phyloP scores from a whole-genome alignment of 2,113 vertebrate genomes.

The Recurvirostra avosetta region DNA sequence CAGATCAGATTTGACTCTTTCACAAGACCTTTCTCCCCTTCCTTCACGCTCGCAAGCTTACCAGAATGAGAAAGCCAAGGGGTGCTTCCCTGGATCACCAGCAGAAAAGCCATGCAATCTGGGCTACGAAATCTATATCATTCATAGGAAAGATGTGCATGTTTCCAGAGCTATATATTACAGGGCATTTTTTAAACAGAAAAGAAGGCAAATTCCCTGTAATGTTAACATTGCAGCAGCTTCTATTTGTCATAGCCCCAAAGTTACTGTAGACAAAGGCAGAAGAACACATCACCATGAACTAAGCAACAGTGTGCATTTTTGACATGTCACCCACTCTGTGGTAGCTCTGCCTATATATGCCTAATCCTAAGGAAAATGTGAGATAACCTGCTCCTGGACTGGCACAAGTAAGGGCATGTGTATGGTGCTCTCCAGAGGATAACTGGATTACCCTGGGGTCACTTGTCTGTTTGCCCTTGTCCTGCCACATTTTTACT shows the following conservation, averaged over 20 bases:
- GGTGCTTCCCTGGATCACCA: neutral
- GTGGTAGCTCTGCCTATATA: fast-evolving
- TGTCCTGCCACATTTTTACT: neutral
- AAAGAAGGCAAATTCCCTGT: neutral
- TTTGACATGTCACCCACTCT: neutral
- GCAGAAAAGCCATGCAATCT: neutral
- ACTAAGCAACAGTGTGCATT: neutral
- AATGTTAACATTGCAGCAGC: neutral
- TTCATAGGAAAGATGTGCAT: neutral
- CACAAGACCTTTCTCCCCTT: neutral
- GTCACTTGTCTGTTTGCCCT: neutral
- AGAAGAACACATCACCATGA: neutral
- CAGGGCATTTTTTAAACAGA: no score
- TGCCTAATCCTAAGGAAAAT: neutral
- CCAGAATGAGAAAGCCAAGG: neutral
- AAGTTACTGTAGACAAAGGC: no score
- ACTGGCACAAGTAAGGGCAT: neutral
- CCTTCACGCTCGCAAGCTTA: neutral
- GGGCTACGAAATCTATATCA: fast-evolving
- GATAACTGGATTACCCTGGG: neutral
- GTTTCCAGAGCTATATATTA: neutral
- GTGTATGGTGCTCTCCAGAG: fast-evolving
- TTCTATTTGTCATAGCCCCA: neutral
- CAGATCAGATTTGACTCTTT: neutral
- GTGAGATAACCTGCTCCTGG: neutral